Base-by-base conservation (phyloP, 92 coral and sea anemone genomes). In the Epizoanthus rinbou region DNA sequence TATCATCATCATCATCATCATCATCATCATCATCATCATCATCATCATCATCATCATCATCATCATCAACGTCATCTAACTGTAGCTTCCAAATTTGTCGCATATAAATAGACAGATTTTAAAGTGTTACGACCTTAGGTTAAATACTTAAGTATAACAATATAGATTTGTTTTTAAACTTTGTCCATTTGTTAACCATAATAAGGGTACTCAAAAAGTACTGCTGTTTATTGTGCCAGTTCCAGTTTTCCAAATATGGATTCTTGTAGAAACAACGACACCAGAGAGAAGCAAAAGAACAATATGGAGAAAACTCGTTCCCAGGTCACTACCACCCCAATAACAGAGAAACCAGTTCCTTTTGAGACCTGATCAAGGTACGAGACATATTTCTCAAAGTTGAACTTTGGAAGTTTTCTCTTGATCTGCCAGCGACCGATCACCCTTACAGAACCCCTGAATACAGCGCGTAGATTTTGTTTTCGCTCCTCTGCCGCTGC, bases 191-290 rank as follows among this genome's bases (percentile, higher is more conserved):
- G n/a, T n/a, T n/a, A n/a, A n/a, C n/a, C n/a, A n/a, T n/a, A n/a
- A n/a, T n/a, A n/a, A n/a, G n/a, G n/a, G n/a, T n/a, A n/a, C n/a
- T n/a, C n/a, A n/a, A n/a, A n/a, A 8, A 47, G 43, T 47, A 0
- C 54, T 11, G 54, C 14, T 11, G 54, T 41, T 22, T 60, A 78
- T 41, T 78, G 57, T 13, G 82, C 82, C 53, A 78, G 43, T 62
- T 78, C 64, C 13, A 78, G 41, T 18, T 90, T 84, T 28, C 98
- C 98, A 82, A 94, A 94, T 52, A 94, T 94, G 24, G 97, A 87
- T 73, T 94, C 98, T 74, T 94, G 98, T 1, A 94, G 75, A 85
- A 94, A 94, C 60, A 94, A 60, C 1, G 98, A 93, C 16, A 94
- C 90, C 33, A 94, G 69, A 8, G 98, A 94, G 72, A 85, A 92